Conservation (phyloP, 2,797 vertebrate species). For the Pseudocheirus occidentalis region DNA sequence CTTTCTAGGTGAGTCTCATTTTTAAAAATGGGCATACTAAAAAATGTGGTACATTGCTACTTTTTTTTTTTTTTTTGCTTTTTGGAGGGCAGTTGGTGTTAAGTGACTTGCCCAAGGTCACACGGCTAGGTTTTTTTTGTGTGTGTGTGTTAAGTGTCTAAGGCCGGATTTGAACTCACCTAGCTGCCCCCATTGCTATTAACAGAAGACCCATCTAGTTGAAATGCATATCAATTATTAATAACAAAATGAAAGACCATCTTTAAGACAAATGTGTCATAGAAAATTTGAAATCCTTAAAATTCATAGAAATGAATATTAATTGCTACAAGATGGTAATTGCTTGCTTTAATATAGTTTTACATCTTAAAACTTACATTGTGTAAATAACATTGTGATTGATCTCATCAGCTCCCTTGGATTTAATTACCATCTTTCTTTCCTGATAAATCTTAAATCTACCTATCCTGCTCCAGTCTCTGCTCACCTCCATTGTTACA, state of each 20-base stretch:
- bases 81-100: too few species aligned
- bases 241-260: neutral
- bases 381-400: neutral
- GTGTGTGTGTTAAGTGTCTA: too few species aligned
- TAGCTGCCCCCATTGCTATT: too few species aligned
- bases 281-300: neutral
- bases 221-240: neutral
- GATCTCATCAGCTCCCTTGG: neutral
- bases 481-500: neutral
- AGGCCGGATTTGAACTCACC: too few species aligned
- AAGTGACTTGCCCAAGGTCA: too few species aligned
- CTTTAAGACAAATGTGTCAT: neutral
- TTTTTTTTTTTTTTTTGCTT: too few species aligned
- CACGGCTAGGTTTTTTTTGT: too few species aligned
- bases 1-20: neutral
- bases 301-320: neutral
- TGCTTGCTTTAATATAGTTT: neutral
- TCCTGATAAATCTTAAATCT: neutral
- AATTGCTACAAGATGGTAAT: neutral
- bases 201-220: neutral
- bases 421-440: neutral
- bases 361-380: neutral
- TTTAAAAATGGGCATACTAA: neutral
- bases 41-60: neutral
- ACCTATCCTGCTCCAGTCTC: neutral